phyloP scores from a whole-genome alignment of 2,113 vertebrate species.

The Pampusana beccarii region DNA sequence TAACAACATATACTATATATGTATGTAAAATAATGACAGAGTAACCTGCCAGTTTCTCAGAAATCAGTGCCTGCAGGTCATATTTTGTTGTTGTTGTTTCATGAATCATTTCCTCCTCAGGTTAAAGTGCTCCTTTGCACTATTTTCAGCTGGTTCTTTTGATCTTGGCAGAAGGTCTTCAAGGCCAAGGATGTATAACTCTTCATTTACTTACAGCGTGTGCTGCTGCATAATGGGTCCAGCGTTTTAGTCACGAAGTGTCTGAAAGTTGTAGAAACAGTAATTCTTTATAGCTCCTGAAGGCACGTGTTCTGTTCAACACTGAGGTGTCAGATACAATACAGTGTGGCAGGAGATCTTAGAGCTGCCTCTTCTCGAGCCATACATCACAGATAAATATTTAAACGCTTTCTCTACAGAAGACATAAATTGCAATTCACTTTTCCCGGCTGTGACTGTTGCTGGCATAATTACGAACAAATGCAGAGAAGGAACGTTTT shows the following conservation, averaged over 20 bases:
- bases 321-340: background rate
- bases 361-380: background rate
- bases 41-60: background rate
- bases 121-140: background rate
- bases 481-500: conserved; percentile 36
- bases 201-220: background rate
- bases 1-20: background rate
- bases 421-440: background rate
- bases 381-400: conserved; percentile 11
- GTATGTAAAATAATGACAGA: background rate
- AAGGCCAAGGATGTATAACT: background rate
- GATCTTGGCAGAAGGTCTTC: background rate
- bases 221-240: background rate
- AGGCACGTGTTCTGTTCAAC: background rate
- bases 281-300: background rate
- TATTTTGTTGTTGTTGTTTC: background rate
- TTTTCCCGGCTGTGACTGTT: background rate
- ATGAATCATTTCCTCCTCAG: background rate
- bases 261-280: background rate
- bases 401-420: conserved; percentile 17
- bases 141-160: background rate
- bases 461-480: conserved; percentile 36
- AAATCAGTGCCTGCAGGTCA: background rate
- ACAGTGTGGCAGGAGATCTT: background rate
- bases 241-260: background rate